phyloP scores from a whole-genome alignment of 2,113 vertebrate species.

The Rhizomys pruinosus region DNA sequence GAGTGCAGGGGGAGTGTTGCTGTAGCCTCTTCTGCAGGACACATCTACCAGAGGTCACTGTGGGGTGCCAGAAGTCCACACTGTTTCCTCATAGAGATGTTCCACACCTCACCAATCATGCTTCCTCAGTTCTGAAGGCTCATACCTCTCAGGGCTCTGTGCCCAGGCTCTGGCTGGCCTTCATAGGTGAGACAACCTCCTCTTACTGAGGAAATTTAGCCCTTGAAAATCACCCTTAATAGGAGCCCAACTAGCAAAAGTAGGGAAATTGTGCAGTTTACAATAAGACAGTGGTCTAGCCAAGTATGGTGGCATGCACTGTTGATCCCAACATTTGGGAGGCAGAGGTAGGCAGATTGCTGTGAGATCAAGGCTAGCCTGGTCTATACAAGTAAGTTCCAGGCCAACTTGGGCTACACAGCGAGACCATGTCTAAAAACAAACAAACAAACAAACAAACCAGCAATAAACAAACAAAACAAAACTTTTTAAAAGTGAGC shows the following conservation, averaged over 20 bases:
- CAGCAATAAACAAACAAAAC: too few relatives aligned
- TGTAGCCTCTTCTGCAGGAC: background rate
- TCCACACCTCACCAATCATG: background rate
- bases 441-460: too few relatives aligned
- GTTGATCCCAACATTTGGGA: too few relatives aligned
- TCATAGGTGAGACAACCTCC: background rate
- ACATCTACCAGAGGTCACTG: background rate
- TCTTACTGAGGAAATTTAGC: background rate
- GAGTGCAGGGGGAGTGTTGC: too few relatives aligned
- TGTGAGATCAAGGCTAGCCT: too few relatives aligned
- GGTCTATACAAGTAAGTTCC: too few relatives aligned
- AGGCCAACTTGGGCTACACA: too few relatives aligned
- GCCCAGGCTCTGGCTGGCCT: background rate
- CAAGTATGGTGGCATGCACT: too few relatives aligned
- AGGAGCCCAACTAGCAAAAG: background rate
- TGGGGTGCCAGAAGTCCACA: rapidly evolving
- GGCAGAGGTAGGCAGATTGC: too few relatives aligned
- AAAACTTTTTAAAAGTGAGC: too few relatives aligned
- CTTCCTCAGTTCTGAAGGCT: background rate
- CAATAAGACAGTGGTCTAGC: background rate
- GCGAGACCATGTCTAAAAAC: too few relatives aligned
- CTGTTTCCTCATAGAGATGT: background rate
- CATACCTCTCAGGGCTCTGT: background rate
- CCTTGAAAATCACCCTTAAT: background rate
- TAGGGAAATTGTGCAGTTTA: background rate